Conservation (phyloP, 2,797 vertebrate species). For the Sciaenops ocellatus region DNA sequence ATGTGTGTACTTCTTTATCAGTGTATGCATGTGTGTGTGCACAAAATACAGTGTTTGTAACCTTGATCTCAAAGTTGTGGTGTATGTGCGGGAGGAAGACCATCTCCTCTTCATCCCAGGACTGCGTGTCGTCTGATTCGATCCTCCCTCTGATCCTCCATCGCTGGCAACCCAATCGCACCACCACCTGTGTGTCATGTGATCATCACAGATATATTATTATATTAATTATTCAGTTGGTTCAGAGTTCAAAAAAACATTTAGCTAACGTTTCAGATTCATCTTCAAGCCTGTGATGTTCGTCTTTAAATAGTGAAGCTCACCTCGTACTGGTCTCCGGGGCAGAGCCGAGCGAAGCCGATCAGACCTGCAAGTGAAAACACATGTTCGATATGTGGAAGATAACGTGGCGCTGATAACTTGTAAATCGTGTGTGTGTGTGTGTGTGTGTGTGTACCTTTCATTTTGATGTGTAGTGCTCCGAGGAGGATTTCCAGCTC, state of each 20-base stretch:
- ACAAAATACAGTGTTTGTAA: slow-evolving; percentile 50
- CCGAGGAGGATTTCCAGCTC: slow-evolving; percentile 94
- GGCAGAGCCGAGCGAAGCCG: slow-evolving; percentile 96
- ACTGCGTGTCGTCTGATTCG: slow-evolving; percentile 92
- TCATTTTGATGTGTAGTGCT: slow-evolving; percentile 97
- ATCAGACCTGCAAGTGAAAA: slow-evolving; percentile 89
- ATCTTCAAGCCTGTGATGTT: background rate
- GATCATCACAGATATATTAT: slow-evolving; percentile 11
- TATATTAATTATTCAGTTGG: background rate
- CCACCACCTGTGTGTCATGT: slow-evolving; percentile 86
- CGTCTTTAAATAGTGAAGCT: slow-evolving; percentile 14
- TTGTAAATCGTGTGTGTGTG: background rate
- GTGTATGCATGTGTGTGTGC: background rate
- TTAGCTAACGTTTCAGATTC: too few species aligned
- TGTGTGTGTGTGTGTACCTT: slow-evolving; percentile 84
- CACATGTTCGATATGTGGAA: slow-evolving; percentile 22
- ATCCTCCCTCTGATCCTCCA: slow-evolving; percentile 95
- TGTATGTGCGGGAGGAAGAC: slow-evolving; percentile 92
- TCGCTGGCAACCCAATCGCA: slow-evolving; percentile 92
- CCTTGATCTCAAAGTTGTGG: slow-evolving; percentile 97
- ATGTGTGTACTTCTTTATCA: too few species aligned
- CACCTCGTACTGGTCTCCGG: slow-evolving; percentile 98
- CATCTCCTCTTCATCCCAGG: slow-evolving; percentile 95
- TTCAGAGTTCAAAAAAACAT: background rate
- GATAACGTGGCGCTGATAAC: background rate